phyloP scores from a whole-genome alignment of 2,888 invertebrate species.

The Alsophila aescularia region DNA sequence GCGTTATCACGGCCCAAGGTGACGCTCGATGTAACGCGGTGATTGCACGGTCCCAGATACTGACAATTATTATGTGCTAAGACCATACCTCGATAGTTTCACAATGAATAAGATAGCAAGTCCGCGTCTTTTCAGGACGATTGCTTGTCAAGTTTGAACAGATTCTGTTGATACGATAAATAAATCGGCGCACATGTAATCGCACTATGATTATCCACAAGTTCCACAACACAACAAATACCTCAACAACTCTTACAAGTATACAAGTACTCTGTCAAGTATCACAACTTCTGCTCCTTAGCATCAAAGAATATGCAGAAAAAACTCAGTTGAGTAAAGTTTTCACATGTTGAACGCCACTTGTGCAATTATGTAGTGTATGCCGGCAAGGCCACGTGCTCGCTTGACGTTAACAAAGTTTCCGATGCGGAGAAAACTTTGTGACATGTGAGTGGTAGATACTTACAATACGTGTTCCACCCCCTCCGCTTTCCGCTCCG shows the following conservation, averaged over 20 bases:
- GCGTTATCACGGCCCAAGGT: slow-evolving; percentile 79
- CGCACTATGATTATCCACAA: too few relatives aligned
- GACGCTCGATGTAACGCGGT: slow-evolving; percentile 68
- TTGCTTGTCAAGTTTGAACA: not conserved
- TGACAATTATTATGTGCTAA: slow-evolving; percentile 52
- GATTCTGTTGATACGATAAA: not conserved
- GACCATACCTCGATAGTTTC: slow-evolving; percentile 43
- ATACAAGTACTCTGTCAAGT: not conserved
- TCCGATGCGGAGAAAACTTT: slow-evolving; percentile 83
- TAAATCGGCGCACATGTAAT: not conserved
- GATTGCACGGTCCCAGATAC: slow-evolving; percentile 67
- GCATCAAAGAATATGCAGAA: slow-evolving; percentile 20
- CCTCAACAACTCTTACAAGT: not conserved
- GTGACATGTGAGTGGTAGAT: slow-evolving; percentile 83
- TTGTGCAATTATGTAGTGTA: slow-evolving; percentile 67
- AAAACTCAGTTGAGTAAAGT: slow-evolving; percentile 34
- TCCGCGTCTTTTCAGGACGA: not conserved
- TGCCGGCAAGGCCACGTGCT: slow-evolving; percentile 81
- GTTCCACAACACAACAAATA: not conserved
- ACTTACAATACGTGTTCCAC: slow-evolving; percentile 78
- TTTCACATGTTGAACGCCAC: slow-evolving; percentile 54
- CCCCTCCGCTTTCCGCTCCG: slow-evolving; percentile 42
- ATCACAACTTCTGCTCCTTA: not conserved
- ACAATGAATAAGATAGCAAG: slow-evolving; percentile 31
- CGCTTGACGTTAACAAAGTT: slow-evolving; percentile 84